These are phyloP conservation scores for Leptothorax acervorum DNA, from an alignment of 2,888 invertebrate genomes.

Conservation along the genomic window DNA sequence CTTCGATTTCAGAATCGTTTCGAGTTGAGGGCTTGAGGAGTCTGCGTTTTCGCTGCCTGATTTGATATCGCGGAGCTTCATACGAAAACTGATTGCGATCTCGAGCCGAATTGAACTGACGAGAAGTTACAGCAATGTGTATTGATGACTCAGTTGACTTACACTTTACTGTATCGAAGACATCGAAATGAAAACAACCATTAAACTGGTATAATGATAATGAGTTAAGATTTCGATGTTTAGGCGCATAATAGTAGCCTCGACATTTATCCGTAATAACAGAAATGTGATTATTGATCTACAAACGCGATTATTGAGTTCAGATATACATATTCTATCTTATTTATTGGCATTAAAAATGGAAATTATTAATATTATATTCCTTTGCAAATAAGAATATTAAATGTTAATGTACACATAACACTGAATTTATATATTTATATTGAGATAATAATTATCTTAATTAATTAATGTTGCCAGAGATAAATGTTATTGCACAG, in stretches of 20 bases:
- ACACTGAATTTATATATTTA: not conserved
- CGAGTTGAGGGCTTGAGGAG: conserved; percentile 19
- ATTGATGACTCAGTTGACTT: not conserved
- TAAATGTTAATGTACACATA: conserved; percentile 3
- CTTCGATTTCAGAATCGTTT: conserved; percentile 42
- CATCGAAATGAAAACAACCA: not conserved
- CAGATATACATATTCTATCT: not conserved
- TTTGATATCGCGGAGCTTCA: conserved; percentile 23
- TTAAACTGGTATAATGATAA: not conserved
- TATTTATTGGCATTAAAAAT: conserved; percentile 6
- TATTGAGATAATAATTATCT: conserved; percentile 1
- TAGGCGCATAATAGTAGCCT: not conserved
- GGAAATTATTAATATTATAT: not conserved
- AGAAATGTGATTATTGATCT: not conserved
- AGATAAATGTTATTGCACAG: not conserved
- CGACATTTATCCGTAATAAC: not conserved
- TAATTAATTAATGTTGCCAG: conserved; percentile 20
- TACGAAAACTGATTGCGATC: conserved; percentile 33
- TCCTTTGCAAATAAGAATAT: conserved; percentile 3
- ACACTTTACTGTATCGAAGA: not conserved
- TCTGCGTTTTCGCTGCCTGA: conserved; percentile 30
- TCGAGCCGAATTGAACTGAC: not conserved
- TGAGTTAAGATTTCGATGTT: not conserved
- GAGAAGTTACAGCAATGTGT: not conserved
- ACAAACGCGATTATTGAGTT: not conserved